These are phyloP conservation scores for Chaenodraco wilsoni DNA, from an alignment of 2,797 vertebrate genomes.

Conservation along the genomic window DNA sequence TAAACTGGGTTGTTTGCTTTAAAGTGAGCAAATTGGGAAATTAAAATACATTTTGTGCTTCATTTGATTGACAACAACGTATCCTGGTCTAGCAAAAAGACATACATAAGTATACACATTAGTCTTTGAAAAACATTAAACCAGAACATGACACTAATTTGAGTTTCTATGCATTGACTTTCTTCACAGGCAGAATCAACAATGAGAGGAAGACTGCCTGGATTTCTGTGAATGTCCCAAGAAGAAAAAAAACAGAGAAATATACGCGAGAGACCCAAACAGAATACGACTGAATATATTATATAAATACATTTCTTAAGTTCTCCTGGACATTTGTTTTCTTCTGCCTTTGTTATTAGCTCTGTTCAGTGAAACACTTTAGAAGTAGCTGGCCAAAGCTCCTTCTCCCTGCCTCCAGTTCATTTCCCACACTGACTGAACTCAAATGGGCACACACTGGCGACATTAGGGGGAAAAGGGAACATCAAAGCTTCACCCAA, in stretches of 20 bases:
- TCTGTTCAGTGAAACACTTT: slow-evolving; percentile 24
- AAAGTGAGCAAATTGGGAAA: slow-evolving; percentile 7
- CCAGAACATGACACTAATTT: slow-evolving; percentile 14
- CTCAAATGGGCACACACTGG: slow-evolving; percentile 11
- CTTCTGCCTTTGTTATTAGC: slow-evolving; percentile 43
- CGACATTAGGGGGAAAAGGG: slow-evolving; percentile 9
- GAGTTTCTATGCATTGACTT: neutral
- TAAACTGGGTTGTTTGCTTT: neutral
- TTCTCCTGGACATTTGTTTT: slow-evolving; percentile 26
- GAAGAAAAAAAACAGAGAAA: slow-evolving; percentile 5
- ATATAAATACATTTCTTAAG: slow-evolving; percentile 20
- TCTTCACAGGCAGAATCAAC: slow-evolving; percentile 43
- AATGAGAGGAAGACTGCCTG: slow-evolving; percentile 20
- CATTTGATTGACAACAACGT: neutral
- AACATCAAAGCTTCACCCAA: slow-evolving; percentile 52
- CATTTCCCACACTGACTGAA: slow-evolving; percentile 16
- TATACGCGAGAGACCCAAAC: slow-evolving; percentile 18
- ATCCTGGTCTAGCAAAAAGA: neutral
- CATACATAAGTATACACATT: neutral
- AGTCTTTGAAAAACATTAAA: neutral
- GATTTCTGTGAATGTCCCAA: slow-evolving; percentile 34
- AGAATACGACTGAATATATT: slow-evolving; percentile 18
- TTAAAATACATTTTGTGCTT: neutral
- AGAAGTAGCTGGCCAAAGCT: slow-evolving; percentile 23
- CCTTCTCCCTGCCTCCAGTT: slow-evolving; percentile 15